Base-by-base conservation (phyloP, 2,797 vertebrate genomes). In the Psittacula echo region DNA sequence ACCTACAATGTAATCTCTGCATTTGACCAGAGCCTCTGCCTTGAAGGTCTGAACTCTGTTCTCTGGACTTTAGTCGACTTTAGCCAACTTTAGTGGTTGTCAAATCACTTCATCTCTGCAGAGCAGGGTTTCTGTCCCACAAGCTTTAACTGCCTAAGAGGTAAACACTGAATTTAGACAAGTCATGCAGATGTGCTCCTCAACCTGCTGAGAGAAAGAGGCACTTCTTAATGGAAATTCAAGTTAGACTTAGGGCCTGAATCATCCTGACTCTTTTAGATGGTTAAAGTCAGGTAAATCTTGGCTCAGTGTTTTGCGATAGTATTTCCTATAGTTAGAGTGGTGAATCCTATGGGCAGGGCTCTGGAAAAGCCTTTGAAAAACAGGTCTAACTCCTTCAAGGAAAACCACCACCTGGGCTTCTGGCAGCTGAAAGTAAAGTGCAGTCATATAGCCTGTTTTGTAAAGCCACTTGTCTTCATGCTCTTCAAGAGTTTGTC, bases 361-460 rank as follows among this genome's bases (percentile, higher is more conserved):
- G 86, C 74, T 85, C 64, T 71, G 44, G 37, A 85, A 92, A 90
- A 93, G 29, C n/a, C 45, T 90, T 94, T 90, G 92, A 90, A 95
- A 87, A 97, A 95, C 96, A 95, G 86, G 94, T 93, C 92, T 94
- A 81, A 61, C 86, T 90, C 71, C 96, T 90, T 77, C 81, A 92
- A 79, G 64, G 37, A 93, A 94, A 95, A 90, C 41, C 88, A 92
- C 77, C 30, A 64, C 60, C n/a, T 41, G 84, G 16, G 18, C 22
- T 92, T 79, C 71, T 51, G 32, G 92, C 67, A 80, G 71, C 71
- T 71, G 51, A 94, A 89, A 67, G 39, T 51, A 37, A 90, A 89
- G 60, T 47, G 51, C 67, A 93, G 29, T 73, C 3, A 2, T 79
- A 71, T 3, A 67, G 41, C 17, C 74, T 93, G 84, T 53, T 90